Base-by-base conservation (phyloP, 2,797 vertebrate species). In the Eurystomus glaucurus region DNA sequence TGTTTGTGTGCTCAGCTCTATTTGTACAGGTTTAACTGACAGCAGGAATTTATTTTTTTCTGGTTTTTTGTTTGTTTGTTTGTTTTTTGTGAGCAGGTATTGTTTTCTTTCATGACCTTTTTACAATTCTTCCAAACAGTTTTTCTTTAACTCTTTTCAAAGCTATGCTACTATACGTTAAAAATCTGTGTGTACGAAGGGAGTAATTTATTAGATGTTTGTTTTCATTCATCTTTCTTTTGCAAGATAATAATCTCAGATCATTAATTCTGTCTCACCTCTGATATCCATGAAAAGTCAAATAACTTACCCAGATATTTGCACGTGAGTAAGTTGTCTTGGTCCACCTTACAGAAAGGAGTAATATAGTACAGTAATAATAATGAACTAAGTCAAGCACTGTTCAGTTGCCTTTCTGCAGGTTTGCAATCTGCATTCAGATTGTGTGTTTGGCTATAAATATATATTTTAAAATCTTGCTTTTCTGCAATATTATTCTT, bases 91-190 rank as follows among this genome's bases (percentile, higher is more conserved):
- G 25, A 55, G 28, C 5, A 31, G 5, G 9, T 75, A n/a, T 52
- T 66, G 29, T 48, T 86, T 81, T 46, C 12, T 65, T 68, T 52
- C 62, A 26, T 45, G 45, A 7, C 17, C 26, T 74, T 83, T 90
- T 50, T 43, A 31, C 21, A 70, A 79, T 45, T 60, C 7, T 76
- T 76, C 48, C 22, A 37, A 64, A 71, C 3, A 12, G 52, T 72
- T 90, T 7, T 48, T 80, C 60, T 66, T 78, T 64, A 64, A 21
- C 10, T 82, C 19, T 65, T 54, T 85, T 54, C 64, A 83, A 72
- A 92, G 7, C 35, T 69, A 4, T 55, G 14, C 51, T 88, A 7
- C 20, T 64, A 10, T 0, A 0, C 1, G 0, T 0, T 0, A 37
- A 57, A 52, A 23, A 79, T 65, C 15, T 20, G 3, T 37, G 15